A percentile compares a stretch with the other conserved stretches of the same genome.
phyloP scores from a whole-genome alignment of 2,113 vertebrate species.

The Agapornis roseicollis region DNA sequence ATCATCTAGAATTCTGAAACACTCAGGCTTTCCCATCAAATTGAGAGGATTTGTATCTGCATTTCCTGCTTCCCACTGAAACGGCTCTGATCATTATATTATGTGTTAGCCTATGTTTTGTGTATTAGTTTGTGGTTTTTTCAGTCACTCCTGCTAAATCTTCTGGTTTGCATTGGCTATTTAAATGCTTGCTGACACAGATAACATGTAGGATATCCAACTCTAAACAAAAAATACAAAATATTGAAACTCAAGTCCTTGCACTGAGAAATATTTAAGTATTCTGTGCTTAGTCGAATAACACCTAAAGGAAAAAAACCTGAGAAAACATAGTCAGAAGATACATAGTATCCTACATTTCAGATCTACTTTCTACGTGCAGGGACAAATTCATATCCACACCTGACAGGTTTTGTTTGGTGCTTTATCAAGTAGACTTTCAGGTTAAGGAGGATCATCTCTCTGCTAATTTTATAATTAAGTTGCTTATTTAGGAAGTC shows the following conservation, averaged over 20 bases:
- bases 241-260: not conserved
- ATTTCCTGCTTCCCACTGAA: not conserved
- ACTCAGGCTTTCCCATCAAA: not conserved
- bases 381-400: not conserved
- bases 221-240: not conserved
- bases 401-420: not conserved
- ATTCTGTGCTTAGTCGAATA: not conserved
- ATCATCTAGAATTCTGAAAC: not conserved
- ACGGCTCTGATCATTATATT: not conserved
- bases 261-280: not conserved
- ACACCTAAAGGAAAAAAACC: not conserved
- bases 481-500: not conserved
- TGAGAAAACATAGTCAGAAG: not conserved
- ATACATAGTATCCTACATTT: not conserved
- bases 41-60: not conserved
- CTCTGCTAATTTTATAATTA: not conserved
- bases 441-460: not conserved
- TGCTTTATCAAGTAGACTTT: not conserved
- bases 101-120: not conserved
- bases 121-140: not conserved
- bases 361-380: not conserved
- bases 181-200: not conserved
- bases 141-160: not conserved
- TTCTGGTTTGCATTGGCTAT: not conserved
- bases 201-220: not conserved